Evolutionary conservation across 2,113 vertebrate species (phyloP).

Genomic region (Turdus rufiventris): DNA sequence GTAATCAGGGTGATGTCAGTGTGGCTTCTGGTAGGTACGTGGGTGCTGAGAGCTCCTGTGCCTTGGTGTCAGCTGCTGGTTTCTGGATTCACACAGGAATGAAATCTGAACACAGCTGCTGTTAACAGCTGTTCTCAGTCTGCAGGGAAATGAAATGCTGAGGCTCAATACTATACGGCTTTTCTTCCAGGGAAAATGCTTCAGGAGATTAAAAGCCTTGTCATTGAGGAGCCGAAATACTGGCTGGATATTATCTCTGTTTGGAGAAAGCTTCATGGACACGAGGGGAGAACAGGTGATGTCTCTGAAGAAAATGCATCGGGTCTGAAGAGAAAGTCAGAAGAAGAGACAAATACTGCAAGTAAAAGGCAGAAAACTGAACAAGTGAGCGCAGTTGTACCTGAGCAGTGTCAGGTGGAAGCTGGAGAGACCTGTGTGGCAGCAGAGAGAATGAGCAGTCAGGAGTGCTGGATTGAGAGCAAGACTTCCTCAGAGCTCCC

Average conservation of each 20-base stretch:
- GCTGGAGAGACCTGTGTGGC: neutral
- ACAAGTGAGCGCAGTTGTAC: neutral
- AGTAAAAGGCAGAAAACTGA: constrained; percentile 57
- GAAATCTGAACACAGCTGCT: neutral
- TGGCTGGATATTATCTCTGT: constrained; percentile 62
- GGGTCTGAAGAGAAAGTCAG: constrained; percentile 62
- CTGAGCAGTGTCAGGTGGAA: neutral
- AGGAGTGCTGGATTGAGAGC: neutral
- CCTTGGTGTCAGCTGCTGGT: neutral
- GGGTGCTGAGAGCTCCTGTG: neutral
- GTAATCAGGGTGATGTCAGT: neutral
- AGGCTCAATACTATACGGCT: neutral
- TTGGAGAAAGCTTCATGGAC: constrained; percentile 65
- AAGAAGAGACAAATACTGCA: neutral
- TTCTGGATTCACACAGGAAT: neutral
- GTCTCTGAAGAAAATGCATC: neutral
- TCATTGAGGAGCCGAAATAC: constrained; percentile 48
- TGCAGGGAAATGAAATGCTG: neutral
- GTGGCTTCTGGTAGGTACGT: neutral
- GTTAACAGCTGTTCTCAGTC: neutral
- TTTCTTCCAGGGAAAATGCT: constrained; percentile 68
- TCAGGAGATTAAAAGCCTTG: constrained; percentile 59
- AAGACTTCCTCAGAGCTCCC: neutral
- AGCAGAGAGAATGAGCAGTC: neutral
- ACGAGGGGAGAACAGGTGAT: neutral